Evolutionary conservation across 2,888 invertebrate genomes (phyloP), one percentile per base, ranked within the genome.

Genomic region (Lasioglossum malachurum): DNA sequence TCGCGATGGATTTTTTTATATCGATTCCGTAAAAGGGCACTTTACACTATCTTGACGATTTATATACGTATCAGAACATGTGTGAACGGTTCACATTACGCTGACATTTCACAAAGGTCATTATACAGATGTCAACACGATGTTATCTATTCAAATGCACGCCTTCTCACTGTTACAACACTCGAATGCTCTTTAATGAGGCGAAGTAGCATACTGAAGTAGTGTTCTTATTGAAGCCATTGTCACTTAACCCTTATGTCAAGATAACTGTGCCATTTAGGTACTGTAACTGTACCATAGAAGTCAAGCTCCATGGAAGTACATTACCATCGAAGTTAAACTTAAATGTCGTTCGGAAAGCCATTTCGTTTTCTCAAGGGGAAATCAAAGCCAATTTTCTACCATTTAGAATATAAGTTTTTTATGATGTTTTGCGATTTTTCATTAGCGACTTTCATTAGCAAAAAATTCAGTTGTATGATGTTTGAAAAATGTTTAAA

Each of bases 61-160:
- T 38, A 23, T 69, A 27, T 49, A 46, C 46, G 77, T 49, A 10
- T 19, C 27, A 31, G 31, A 49, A 5, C 57, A 49, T 71, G 31
- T 67, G 31, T 2, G 57, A 76, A 67, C 41, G 46, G 46, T 76
- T 85, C 79, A 44, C 83, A 67, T 79, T 76, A 73, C 38, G 79
- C 76, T 85, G 85, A 84, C 85, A 85, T 85, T 85, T 85, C 46
- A 49, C 79, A 85, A 83, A 85, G 83, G 84, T 84, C 84, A 79
- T 83, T 83, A 85, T 85, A 85, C 85, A 74, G 85, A 85, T 83
- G 85, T 85, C 85, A 85, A 85, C 84, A 69, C 79, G 85, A 85
- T 85, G 73, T 85, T 85, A 83, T 85, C 85, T 85, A 85, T 85
- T 85, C 79, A 83, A 85, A 85, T 85, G 53, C 41, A 79, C 75